Evolutionary conservation across 1,140 invertebrate species (phyloP), one percentile per base, ranked within the genome.

Genomic region (Drosophila tropicalis): DNA sequence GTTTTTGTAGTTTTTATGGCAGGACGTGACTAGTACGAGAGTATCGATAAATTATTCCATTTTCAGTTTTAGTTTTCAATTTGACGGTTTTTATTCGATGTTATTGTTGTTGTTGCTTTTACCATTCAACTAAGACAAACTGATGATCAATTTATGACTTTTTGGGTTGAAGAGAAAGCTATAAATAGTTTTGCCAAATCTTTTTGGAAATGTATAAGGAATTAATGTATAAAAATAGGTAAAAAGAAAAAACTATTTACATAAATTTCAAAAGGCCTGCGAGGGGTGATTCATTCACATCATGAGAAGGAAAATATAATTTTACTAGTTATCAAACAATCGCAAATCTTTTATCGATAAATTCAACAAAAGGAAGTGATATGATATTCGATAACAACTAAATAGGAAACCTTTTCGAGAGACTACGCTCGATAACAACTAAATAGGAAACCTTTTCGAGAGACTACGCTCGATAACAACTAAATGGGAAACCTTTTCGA

Each of bases 101-200:
- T 29, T 29, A 5, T 29, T 29, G 29, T 29, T 5, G 29, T 29
- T 29, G 29, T 29, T 19, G 15, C 3, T 9, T 17, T 19, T 15
- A 1, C 7, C 15, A 47, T 22, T 3, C 44, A 22, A 22, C 44
- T 51, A 51, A 51, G 44, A 51, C 44, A 51, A 51, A 51, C 17
- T 51, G 44, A 51, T 51, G 44, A 51, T 51, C 44, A 51, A 51
- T 51, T 51, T 51, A 51, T 51, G 44, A 51, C 9, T 51, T 22
- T 51, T 29, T 29, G 29, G 29, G 44, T 51, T 51, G 44, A 19
- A 51, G 44, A 51, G 44, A 51, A 51, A 51, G 44, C 44, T 51
- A 51, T 22, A 51, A 51, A 51, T 51, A 51, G 44, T 22, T 51
- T 51, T 51, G 44, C 44, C 15, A 51, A 29, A 51, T 51, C 44